Percentiles rank a stretch among this genome's conserved stretches.
Conservation (phyloP, 2,888 invertebrate genomes). For the Odontomyia ornata region DNA sequence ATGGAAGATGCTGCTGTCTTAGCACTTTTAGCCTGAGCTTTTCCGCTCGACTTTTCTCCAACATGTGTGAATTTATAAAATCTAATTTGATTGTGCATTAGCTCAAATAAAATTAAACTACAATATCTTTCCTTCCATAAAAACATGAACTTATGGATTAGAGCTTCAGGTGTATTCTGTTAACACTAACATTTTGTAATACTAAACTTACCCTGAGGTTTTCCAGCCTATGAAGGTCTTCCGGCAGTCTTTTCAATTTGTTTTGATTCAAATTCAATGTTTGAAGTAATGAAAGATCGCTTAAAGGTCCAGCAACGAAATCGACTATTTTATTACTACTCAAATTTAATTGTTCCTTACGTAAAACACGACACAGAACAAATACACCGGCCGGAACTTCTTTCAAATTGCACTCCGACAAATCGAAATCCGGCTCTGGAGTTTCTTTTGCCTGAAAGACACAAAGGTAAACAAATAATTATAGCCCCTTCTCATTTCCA, state of each 20-base stretch:
- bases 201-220: slow-evolving; percentile 74
- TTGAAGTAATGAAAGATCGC: slow-evolving; percentile 74
- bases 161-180: too few relatives aligned
- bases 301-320: slow-evolving; percentile 76
- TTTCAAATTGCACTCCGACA: slow-evolving; percentile 79
- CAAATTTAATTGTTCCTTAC: slow-evolving; percentile 75
- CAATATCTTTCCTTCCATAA: too few relatives aligned
- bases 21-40: too few relatives aligned
- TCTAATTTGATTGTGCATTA: too few relatives aligned
- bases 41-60: too few relatives aligned
- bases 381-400: slow-evolving; percentile 80
- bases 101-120: too few relatives aligned
- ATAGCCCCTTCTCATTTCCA: background rate
- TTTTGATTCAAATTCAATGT: slow-evolving; percentile 75
- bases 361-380: slow-evolving; percentile 81
- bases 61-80: too few relatives aligned
- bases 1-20: too few relatives aligned
- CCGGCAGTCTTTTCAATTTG: slow-evolving; percentile 71
- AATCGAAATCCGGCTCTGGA: slow-evolving; percentile 82
- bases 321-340: slow-evolving; percentile 76
- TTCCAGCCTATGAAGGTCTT: slow-evolving; percentile 71
- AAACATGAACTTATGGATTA: too few relatives aligned
- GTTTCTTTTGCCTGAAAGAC: slow-evolving; percentile 69
- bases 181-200: too few relatives aligned
- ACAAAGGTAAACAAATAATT: background rate